These are phyloP conservation scores for Anthrax anthrax DNA, from an alignment of 2,888 invertebrate species.

Conservation along the genomic window DNA sequence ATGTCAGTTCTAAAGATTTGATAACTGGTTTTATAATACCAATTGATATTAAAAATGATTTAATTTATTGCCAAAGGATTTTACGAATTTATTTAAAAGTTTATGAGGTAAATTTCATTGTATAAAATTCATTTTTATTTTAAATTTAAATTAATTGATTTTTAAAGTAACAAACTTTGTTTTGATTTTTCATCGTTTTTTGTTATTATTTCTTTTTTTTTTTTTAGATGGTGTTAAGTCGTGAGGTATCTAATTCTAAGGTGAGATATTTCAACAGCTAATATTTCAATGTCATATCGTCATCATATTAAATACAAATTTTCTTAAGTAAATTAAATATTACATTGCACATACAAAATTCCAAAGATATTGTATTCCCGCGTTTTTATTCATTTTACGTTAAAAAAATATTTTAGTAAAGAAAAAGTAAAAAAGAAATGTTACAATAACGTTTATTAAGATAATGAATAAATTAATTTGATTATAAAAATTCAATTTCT, in stretches of 20 bases:
- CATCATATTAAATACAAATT: no score
- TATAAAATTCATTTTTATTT: no score
- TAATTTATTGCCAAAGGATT: slow-evolving; percentile 31
- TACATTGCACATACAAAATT: no score
- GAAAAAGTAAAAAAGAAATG: no score
- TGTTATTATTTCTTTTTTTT: slow-evolving; percentile 1
- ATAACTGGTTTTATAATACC: slow-evolving; percentile 15
- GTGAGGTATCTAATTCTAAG: slow-evolving; percentile 2
- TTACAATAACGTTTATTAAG: no score
- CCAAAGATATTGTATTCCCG: background rate
- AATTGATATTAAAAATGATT: slow-evolving; percentile 26
- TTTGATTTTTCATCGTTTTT: background rate
- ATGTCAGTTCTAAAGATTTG: background rate
- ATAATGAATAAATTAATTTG: no score
- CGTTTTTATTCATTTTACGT: no score
- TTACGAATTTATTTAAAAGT: slow-evolving; percentile 27
- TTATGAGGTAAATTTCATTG: slow-evolving; percentile 28
- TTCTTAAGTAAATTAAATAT: no score
- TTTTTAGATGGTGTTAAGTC: slow-evolving; percentile 3
- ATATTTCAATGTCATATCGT: no score
- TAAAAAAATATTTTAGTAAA: no score
- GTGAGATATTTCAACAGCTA: slow-evolving; percentile 6
- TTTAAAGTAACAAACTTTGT: background rate
- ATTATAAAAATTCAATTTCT: no score
- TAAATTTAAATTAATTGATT: background rate